Base-by-base conservation (phyloP, 1,140 invertebrate genomes). In the Drosophila chauvacae region DNA sequence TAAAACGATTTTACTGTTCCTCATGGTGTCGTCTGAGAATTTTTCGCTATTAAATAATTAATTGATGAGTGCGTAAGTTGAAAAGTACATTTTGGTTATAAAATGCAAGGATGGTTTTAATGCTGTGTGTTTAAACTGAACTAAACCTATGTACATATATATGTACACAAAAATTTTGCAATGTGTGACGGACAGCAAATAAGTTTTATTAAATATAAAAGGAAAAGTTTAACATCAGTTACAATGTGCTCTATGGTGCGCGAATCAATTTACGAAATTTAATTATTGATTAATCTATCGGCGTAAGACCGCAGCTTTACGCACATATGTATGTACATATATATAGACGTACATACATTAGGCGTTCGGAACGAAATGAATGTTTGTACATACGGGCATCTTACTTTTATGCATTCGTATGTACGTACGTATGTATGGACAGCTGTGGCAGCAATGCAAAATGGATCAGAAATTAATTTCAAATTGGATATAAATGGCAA, bases 251-350 rank as follows among this genome's bases (percentile, higher is more conserved):
- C 3, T 7, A 10, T 11, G n/a, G 33, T 42, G 30, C 28, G 62
- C 26, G 20, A 45, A 37, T 26, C 18, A 55, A 50, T 55, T 68
- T 35, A 20, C 37, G n/a, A 11, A 68, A 45, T 16, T 70, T 55
- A 68, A 69, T 55, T 70, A 70, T 70, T 70, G 63, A 70, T 70
- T 70, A 70, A 56, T 70, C 47, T 55, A 68, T 70, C 66, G 66
- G 66, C 63, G 18, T 39, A 68, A 55, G 63, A 70, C 66, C 48
- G 66, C 66, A 70, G 39, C 44, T 55, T 55, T 16, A 28, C 47
- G 7, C 63, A 45, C 63, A 45, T 18, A 45, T 33, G 39, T 18
- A 45, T 33, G 39, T 51, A 62, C 33, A 11, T 51, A 45, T 55
- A 62, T 26, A 20, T 30, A 30, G 20, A 62, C 33, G 20, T 62